Evolutionary conservation across 2,888 invertebrate genomes (phyloP).

Genomic region (Globia sparganii): DNA sequence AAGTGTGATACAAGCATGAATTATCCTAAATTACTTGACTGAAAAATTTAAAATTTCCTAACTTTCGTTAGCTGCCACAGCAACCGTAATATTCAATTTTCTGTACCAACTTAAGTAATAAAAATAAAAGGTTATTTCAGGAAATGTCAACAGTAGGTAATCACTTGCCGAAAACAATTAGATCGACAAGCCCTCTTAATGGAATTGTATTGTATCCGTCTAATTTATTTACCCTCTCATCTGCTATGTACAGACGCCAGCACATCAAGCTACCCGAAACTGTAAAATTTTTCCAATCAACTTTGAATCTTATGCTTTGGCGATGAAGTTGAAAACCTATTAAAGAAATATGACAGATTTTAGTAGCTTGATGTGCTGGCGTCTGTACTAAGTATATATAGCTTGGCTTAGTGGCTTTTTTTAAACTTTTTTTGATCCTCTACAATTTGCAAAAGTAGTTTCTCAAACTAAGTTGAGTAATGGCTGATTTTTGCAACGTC

Average conservation of each 20-base stretch:
- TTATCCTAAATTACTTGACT: no score
- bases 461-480: background rate
- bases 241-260: no score
- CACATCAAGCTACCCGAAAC: no score
- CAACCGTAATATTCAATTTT: no score
- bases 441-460: background rate
- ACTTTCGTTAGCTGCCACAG: no score
- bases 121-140: conserved; percentile 12
- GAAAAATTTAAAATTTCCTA: no score
- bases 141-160: conserved; percentile 12
- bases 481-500: background rate
- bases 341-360: no score
- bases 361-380: no score
- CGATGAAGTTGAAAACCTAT: no score
- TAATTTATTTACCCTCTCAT: conserved; percentile 28
- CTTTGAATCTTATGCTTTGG: no score
- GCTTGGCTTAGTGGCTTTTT: background rate
- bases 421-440: background rate
- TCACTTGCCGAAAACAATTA: conserved; percentile 43
- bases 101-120: background rate
- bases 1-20: no score
- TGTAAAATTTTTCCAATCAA: no score
- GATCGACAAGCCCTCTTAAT: conserved; percentile 40
- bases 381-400: background rate
- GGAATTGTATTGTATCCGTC: conserved; percentile 50